phyloP scores from a whole-genome alignment of 1,140 invertebrate genomes.

The Scylla paramamosain region DNA sequence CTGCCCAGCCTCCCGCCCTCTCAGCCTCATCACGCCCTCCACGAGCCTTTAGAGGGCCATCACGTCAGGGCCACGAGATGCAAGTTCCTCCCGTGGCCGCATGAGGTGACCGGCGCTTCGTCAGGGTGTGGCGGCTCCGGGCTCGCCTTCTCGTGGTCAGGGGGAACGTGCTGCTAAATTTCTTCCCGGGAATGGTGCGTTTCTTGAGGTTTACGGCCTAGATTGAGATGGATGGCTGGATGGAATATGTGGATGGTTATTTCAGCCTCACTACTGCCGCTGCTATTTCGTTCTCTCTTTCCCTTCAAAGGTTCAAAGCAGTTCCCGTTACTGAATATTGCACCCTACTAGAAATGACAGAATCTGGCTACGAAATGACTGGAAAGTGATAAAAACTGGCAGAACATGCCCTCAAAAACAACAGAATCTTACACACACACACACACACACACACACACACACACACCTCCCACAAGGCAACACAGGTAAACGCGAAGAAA shows the following conservation, averaged over 20 bases:
- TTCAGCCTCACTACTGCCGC: too few species aligned
- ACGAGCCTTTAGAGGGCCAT: background rate
- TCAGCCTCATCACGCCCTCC: background rate
- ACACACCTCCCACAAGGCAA: too few species aligned
- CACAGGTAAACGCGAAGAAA: too few species aligned
- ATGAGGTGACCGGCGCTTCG: background rate
- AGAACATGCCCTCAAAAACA: too few species aligned
- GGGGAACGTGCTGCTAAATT: background rate
- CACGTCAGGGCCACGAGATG: background rate
- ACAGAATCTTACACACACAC: too few species aligned
- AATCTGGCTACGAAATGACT: too few species aligned
- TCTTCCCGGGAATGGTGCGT: background rate
- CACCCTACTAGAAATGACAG: too few species aligned
- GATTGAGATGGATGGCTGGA: background rate
- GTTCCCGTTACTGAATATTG: too few species aligned
- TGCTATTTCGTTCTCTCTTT: too few species aligned
- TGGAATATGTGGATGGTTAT: background rate
- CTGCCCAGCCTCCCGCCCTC: background rate
- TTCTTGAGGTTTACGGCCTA: background rate
- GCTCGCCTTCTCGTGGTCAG: background rate
- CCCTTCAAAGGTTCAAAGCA: too few species aligned
- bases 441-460: too few species aligned
- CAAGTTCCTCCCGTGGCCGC: background rate
- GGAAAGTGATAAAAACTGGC: too few species aligned
- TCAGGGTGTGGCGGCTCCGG: background rate